phyloP scores from a whole-genome alignment of 2,797 vertebrate genomes.

The Esox lucius region DNA sequence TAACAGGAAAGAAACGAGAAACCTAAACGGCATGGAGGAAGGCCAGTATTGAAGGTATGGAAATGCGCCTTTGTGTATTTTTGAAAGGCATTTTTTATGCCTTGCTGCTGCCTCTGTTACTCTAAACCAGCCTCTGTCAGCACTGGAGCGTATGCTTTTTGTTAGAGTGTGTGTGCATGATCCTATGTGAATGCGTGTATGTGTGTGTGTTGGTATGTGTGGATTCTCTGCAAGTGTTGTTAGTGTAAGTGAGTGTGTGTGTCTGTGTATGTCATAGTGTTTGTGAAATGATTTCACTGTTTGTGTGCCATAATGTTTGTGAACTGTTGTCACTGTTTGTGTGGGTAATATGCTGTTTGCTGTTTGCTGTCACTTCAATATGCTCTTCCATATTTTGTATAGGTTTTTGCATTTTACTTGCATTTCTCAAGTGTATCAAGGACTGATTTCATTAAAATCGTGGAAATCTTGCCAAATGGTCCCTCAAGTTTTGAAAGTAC shows the following conservation, averaged over 20 bases:
- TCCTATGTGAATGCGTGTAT: not conserved
- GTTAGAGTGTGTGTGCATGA: conserved; percentile 11
- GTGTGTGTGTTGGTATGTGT: not conserved
- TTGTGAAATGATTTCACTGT: conserved; percentile 21
- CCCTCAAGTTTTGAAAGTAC: not conserved
- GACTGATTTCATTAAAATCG: not conserved
- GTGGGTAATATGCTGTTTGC: conserved; percentile 43
- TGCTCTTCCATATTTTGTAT: not conserved
- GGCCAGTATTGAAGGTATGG: conserved; percentile 45
- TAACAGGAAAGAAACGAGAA: conserved; percentile 48
- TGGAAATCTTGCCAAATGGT: not conserved
- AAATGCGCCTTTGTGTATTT: conserved; percentile 33
- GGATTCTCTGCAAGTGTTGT: not conserved
- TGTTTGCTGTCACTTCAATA: conserved; percentile 41
- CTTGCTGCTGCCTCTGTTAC: conserved; percentile 5
- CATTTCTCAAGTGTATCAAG: not conserved
- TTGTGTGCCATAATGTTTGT: not conserved
- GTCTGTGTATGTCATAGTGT: not conserved
- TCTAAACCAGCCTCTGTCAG: not conserved
- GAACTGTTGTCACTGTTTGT: conserved; percentile 20
- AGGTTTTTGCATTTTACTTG: not conserved
- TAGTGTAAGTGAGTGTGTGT: not conserved
- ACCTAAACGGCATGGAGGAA: conserved; percentile 37
- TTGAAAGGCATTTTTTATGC: conserved; percentile 9
- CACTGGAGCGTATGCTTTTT: not conserved